Base-by-base conservation (phyloP, 2,113 vertebrate genomes). In the Mastomys natalensis region DNA sequence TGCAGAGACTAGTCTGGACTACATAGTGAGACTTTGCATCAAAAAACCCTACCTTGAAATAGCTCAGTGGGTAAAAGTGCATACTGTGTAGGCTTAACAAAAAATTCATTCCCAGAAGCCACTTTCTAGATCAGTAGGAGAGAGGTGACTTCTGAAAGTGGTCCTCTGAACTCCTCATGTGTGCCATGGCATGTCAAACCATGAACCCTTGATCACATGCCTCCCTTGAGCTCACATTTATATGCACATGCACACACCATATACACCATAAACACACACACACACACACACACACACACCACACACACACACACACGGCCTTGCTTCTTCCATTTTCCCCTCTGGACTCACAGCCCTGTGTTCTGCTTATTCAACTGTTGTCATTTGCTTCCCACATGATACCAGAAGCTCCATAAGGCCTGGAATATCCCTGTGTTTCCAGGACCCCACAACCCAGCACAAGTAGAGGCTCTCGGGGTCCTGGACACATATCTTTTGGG, bases 311-410 rank as follows among this genome's bases (percentile, higher is more conserved):
- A 53, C 34, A 64, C 22, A 55, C 1, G 12, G 29, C 68, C 16
- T 7, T 51, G 22, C 8, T 77, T 34, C 3, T 51, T 17, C 53
- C 13, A 5, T 24, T 91, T 77, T 89, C 29, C 3, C 2, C 0
- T 37, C 43, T n/a, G 55, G 3, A 6, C 13, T 13, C 22, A 40
- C 7, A 21, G 6, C 4, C 4, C 0, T 5, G 0, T 51, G 9
- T 16, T 64, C 37, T 29, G 2, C 0, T 6, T 29, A 3, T 31
- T 48, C 1, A 45, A 31, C 21, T 45, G 16, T 40, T 24, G 24
- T 22, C 22, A 1, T 4, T 5, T 34, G 60, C 21, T 29, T 88
- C 62, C 34, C 62, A 5, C 11, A 0, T 10, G 12, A 53, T 40
- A 37, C 19, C 1, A 0, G 31, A 53, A 62, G 37, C 43, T 16